Evolutionary conservation across 1,140 invertebrate genomes (phyloP), one percentile per base, ranked within the genome.

Genomic region (Nymphalis io): DNA sequence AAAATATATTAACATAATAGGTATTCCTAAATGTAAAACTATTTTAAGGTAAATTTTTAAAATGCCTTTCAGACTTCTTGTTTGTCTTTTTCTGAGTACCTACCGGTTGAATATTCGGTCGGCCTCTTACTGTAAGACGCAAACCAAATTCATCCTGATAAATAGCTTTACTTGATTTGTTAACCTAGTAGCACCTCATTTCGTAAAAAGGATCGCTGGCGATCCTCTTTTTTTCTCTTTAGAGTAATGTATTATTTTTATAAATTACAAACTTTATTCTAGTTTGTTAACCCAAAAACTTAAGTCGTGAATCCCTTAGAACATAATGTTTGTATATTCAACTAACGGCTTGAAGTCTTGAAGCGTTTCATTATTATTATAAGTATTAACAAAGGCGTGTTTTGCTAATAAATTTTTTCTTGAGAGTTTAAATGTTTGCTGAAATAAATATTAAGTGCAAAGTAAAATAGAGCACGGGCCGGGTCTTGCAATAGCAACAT

Each of bases 1-100:
- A 90, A 87, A 89, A 89, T 89, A 85, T 88, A 87, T 83, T 88
- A 89, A 89, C 84, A 84, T 89, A 72, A 84, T 84, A 87, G 83
- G 80, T 89, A 88, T 86, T 72, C 86, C 81, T 89, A 84, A 84
- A 87, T 86, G 79, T 89, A 81, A 87, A 87, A 78, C 79, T 87
- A 89, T 88, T 85, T 81, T 90, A 89, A 87, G 86, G 86, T 89
- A 85, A 82, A 87, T 84, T 88, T 87, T 88, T 80, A 82, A 87
- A 88, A 85, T 84, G 82, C 87, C 83, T 89, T 90, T 89, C 84
- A 78, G 75, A 88, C 83, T 88, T 85, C 81, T 88, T 82, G 81
- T 18, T 80, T 88, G 83, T 90, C 83, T 87, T 80, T 87, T 86
- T 86, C 83, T 82, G 80, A 89, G 84, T 88, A 88, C 89, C 5